Evolutionary conservation across 2,797 vertebrate species (phyloP).

Genomic region (Melanotaenia nigrans): DNA sequence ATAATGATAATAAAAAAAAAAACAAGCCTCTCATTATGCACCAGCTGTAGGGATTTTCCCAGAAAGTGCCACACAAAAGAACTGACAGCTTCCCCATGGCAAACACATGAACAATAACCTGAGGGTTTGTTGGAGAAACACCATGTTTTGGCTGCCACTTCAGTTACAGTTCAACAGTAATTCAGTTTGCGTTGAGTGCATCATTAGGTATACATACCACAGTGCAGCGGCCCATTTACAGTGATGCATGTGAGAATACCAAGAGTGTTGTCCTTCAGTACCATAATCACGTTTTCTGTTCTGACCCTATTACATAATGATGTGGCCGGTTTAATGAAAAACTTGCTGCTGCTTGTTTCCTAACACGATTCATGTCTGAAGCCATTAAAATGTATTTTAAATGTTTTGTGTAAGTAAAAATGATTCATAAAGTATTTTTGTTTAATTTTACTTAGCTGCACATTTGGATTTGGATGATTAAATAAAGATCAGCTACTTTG

Average conservation of each 20-base stretch:
- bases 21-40: slow-evolving; percentile 72
- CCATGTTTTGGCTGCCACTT: slow-evolving; percentile 41
- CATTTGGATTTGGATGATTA: background rate
- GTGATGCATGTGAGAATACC: slow-evolving; percentile 30
- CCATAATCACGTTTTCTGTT: slow-evolving; percentile 41
- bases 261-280: slow-evolving; percentile 21
- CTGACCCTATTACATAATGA: slow-evolving; percentile 42
- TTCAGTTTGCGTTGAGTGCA: slow-evolving; percentile 47
- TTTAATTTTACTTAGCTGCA: background rate
- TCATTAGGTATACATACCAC: slow-evolving; percentile 36
- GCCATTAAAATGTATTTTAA: background rate
- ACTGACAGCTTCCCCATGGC: slow-evolving; percentile 23
- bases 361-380: background rate
- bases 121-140: slow-evolving; percentile 24
- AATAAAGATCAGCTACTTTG: slow-evolving; percentile 28
- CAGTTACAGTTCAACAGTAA: slow-evolving; percentile 41
- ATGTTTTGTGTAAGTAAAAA: background rate
- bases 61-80: slow-evolving; percentile 65
- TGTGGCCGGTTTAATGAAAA: slow-evolving; percentile 33
- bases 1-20: slow-evolving; percentile 33
- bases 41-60: slow-evolving; percentile 66
- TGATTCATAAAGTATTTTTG: background rate
- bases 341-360: slow-evolving; percentile 12
- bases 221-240: slow-evolving; percentile 12
- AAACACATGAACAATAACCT: slow-evolving; percentile 44